Conservation (phyloP, 2,113 vertebrate genomes). For the Colistium nudipinnis region DNA sequence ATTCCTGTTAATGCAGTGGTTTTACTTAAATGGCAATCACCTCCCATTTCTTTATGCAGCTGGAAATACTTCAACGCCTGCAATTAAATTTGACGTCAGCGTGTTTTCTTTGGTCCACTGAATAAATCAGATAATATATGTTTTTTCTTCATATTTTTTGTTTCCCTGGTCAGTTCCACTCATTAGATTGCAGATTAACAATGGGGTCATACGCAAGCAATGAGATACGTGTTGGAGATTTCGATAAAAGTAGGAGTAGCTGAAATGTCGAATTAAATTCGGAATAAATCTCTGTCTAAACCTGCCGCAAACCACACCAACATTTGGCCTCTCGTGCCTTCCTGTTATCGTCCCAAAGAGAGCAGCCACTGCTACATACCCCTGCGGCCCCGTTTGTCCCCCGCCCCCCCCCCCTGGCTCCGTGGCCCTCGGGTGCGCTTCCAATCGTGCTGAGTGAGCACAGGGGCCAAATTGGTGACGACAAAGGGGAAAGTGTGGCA, state of each 20-base stretch:
- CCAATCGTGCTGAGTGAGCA: slow-evolving; percentile 65
- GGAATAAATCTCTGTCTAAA: slow-evolving; percentile 3
- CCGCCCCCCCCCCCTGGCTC: slow-evolving; percentile 7
- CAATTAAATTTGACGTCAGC: slow-evolving; percentile 21
- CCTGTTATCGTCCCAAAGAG: slow-evolving; percentile 16
- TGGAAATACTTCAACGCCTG: slow-evolving; percentile 49
- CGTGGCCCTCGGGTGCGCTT: slow-evolving; percentile 12
- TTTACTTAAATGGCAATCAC: slow-evolving; percentile 41
- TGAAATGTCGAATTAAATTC: neutral
- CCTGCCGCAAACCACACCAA: neutral
- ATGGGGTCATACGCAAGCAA: neutral
- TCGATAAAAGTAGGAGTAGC: neutral
- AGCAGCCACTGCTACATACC: slow-evolving; percentile 16
- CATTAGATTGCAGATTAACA: slow-evolving; percentile 11
- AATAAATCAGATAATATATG: slow-evolving; percentile 44
- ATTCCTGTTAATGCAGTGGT: slow-evolving; percentile 23
- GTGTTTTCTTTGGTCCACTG: slow-evolving; percentile 55
- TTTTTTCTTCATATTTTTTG: slow-evolving; percentile 7
- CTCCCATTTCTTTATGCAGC: slow-evolving; percentile 52
- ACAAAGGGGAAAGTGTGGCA: slow-evolving; percentile 61
- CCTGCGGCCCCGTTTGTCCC: slow-evolving; percentile 21
- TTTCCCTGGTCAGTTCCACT: slow-evolving; percentile 24
- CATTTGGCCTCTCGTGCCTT: slow-evolving; percentile 4
- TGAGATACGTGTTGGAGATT: neutral
- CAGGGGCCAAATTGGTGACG: slow-evolving; percentile 42